Base-by-base conservation (phyloP, 2,888 invertebrate species). In the Microchrysa polita region DNA sequence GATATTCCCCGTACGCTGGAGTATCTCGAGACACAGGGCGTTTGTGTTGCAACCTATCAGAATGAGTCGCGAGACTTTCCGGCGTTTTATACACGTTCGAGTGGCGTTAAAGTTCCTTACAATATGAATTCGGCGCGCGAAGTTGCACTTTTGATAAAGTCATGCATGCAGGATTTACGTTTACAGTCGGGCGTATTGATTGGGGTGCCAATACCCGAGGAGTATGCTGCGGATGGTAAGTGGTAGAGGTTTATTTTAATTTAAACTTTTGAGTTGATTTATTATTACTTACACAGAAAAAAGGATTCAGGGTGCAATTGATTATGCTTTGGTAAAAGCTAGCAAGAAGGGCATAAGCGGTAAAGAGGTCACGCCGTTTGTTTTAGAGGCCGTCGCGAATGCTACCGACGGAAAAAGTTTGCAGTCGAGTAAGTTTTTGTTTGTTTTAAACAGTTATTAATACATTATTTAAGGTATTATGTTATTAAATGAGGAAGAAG, bases 1-100 rank as follows among this genome's bases (percentile, higher is more conserved):
- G 99, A 99, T 83, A 95, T 99, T 79, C 92, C 91, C 2, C 91
- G 92, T 81, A 98, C 98, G 0, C 87, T 99, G 61, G 98, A 99
- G 83, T 97, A 92, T 83, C 86, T 99, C 87, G 98, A 98, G 87
- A 98, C 97, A 0, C 92, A 95, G 83, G 97, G 98, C 0, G 97
- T 98, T 1, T 93, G 94, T 79, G 96, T 98, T 0, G 91, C 92
- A 44, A 90, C 93, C 0, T 92, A 90, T 77, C 92, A 93, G 0
- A 84, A 87, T n/a, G 83, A 87, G 0, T 83, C 85, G 0, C 85
- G 85, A 27, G 88, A 90, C 14, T 99, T 99, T 84, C 99, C 99
- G 0, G 96, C 97, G 53, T 99, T 99, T 86, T 99, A 97, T 85
- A 92, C 93, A 0, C 85, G 88, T 4, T 86, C 88, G 74, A 97